Evolutionary conservation across 2,888 invertebrate genomes (phyloP).

Genomic region (Sympetrum striolatum): DNA sequence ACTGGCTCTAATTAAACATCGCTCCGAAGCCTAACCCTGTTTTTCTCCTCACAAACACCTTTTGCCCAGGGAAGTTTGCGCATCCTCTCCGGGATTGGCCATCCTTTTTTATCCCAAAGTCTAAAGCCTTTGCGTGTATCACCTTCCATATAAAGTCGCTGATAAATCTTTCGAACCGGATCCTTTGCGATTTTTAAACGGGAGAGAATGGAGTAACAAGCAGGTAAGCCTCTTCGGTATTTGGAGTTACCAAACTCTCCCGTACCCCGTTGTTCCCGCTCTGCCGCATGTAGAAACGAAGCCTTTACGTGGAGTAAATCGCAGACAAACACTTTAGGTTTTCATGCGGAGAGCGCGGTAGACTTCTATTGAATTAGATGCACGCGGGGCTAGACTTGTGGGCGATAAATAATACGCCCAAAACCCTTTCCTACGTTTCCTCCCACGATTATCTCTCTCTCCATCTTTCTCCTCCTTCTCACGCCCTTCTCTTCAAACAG

Average conservation of each 20-base stretch:
- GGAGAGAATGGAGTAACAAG: not conserved
- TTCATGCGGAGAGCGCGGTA: not conserved
- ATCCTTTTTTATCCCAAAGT: no score
- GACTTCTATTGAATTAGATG: not conserved
- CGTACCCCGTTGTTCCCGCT: not conserved
- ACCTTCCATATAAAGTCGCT: no score
- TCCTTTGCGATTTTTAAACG: not conserved
- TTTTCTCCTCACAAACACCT: no score
- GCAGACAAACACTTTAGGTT: not conserved
- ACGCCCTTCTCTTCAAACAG: not conserved
- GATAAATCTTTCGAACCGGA: no score
- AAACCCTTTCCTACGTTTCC: not conserved
- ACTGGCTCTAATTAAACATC: no score
- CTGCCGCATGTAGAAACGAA: not conserved
- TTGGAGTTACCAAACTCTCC: no score
- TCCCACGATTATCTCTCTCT: not conserved
- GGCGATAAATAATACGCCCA: not conserved
- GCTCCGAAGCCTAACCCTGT: no score
- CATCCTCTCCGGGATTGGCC: no score
- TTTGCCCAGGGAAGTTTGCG: no score
- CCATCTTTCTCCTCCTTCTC: not conserved
- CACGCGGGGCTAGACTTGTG: not conserved
- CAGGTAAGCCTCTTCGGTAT: no score
- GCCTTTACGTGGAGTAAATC: not conserved
- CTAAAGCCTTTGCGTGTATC: no score